Conservation (phyloP, 2,797 vertebrate species). For the Podarcis lilfordi region DNA sequence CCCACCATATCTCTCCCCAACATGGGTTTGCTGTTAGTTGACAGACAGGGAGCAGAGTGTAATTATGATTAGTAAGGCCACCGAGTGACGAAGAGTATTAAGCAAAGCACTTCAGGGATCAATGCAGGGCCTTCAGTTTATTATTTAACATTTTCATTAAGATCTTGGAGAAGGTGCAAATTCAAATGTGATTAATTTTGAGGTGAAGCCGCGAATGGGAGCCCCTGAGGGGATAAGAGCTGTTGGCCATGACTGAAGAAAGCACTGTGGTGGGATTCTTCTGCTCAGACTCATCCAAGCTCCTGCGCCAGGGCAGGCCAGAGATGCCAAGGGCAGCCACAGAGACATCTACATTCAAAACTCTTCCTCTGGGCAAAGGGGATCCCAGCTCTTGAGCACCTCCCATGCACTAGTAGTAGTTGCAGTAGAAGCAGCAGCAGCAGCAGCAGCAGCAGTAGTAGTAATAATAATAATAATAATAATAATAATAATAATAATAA, state of each 20-base stretch:
- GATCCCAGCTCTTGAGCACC: too few relatives aligned
- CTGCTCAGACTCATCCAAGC: not conserved
- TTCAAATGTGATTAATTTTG: not conserved
- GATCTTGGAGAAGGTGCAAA: constrained; percentile 20
- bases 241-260: not conserved
- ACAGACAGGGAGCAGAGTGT: not conserved
- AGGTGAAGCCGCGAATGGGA: not conserved
- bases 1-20: constrained; percentile 39
- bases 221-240: not conserved
- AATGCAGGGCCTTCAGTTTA: not conserved
- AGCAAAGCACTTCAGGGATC: not conserved
- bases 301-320: not conserved
- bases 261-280: not conserved
- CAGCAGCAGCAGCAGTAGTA: too few relatives aligned
- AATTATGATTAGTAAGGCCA: too few relatives aligned
- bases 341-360: not conserved
- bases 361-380: not conserved
- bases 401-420: too few relatives aligned
- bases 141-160: constrained; percentile 28
- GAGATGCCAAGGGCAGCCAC: not conserved
- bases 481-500: too few relatives aligned
- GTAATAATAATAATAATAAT: too few relatives aligned
- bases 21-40: not conserved
- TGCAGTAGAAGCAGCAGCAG: too few relatives aligned
- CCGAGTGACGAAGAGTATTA: not conserved